These are phyloP conservation scores for Caenorhabditis sinica DNA, from an alignment of 2,888 invertebrate species.

Conservation along the genomic window DNA sequence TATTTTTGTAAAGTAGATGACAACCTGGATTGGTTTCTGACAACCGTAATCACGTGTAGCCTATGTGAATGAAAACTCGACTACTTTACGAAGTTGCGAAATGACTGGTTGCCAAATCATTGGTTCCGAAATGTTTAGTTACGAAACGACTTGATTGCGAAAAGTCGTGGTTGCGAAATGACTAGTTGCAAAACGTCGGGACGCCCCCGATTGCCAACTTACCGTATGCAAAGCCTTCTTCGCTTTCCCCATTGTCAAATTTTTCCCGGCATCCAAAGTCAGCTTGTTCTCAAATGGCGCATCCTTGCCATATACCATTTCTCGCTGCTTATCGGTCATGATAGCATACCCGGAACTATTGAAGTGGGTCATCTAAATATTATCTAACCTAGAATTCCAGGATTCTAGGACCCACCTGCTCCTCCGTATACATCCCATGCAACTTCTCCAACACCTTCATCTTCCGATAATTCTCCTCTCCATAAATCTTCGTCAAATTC, in stretches of 20 bases:
- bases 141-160: too few species aligned
- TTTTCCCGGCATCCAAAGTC: constrained; percentile 43
- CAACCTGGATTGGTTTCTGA: too few species aligned
- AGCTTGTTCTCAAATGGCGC: constrained; percentile 59
- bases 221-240: constrained; percentile 54
- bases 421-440: constrained; percentile 70
- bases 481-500: constrained; percentile 75
- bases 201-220: too few species aligned
- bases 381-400: too few species aligned
- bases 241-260: constrained; percentile 56
- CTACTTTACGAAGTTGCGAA: too few species aligned
- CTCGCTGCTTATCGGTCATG: constrained; percentile 72
- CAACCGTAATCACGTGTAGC: too few species aligned
- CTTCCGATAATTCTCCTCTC: constrained; percentile 71
- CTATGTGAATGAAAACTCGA: too few species aligned
- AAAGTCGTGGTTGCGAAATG: too few species aligned
- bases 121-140: too few species aligned
- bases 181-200: too few species aligned
- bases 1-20: too few species aligned
- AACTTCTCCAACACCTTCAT: constrained; percentile 74
- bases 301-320: constrained; percentile 73
- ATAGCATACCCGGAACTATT: constrained; percentile 76
- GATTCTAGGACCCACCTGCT: constrained; percentile 76
- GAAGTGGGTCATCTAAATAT: constrained; percentile 73
- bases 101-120: too few species aligned